A percentile compares a stretch with the other conserved stretches of the same genome.
Conservation (phyloP, 2,888 invertebrate genomes). For the Phanerotoma sp. region DNA sequence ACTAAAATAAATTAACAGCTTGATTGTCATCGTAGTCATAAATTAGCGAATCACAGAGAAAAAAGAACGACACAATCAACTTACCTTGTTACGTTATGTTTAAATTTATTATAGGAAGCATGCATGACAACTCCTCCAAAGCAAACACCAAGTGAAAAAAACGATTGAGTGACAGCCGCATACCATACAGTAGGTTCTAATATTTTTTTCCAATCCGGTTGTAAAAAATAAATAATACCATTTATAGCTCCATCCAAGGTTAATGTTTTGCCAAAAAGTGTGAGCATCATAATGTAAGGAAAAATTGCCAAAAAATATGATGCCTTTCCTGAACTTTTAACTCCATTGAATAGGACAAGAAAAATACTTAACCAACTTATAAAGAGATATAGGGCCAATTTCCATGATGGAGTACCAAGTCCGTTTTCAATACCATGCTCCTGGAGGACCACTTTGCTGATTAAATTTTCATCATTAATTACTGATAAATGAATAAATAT, state of each 20-base stretch:
- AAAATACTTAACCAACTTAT: constrained; percentile 62
- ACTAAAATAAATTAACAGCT: too few species aligned
- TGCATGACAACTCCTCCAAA: constrained; percentile 68
- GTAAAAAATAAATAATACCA: constrained; percentile 69
- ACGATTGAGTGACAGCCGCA: constrained; percentile 67
- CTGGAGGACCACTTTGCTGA: constrained; percentile 61
- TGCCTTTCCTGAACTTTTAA: constrained; percentile 65
- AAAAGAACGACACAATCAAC: too few species aligned
- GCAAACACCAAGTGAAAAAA: constrained; percentile 66
- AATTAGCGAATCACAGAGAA: too few species aligned
- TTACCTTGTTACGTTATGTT: constrained; percentile 59
- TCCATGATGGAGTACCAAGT: constrained; percentile 63
- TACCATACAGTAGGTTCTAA: constrained; percentile 66
- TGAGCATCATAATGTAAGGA: constrained; percentile 65
- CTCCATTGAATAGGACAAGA: constrained; percentile 61
- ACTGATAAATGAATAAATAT: constrained; percentile 1
- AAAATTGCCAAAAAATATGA: constrained; percentile 74
- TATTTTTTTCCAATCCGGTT: constrained; percentile 68
- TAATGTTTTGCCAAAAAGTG: constrained; percentile 64
- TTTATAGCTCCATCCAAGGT: constrained; percentile 65
- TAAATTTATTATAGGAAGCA: constrained; percentile 63
- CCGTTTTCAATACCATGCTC: constrained; percentile 60
- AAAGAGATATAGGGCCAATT: constrained; percentile 60
- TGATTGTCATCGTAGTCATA: too few species aligned
- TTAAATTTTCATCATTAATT: constrained; percentile 17